These are phyloP conservation scores for Anas capensis DNA, from an alignment of 2,797 vertebrate genomes.

Conservation along the genomic window DNA sequence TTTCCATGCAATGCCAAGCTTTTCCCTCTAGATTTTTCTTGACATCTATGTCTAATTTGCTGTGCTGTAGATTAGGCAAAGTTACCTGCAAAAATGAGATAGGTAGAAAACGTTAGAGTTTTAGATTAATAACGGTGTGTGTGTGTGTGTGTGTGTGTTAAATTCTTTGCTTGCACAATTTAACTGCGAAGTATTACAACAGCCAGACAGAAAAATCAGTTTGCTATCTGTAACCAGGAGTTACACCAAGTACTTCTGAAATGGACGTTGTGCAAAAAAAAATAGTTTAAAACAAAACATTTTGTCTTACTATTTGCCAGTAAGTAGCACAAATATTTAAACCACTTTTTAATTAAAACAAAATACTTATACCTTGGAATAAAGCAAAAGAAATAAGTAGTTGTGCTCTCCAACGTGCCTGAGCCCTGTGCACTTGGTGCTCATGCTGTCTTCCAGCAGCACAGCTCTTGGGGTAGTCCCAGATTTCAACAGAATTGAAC, in stretches of 20 bases:
- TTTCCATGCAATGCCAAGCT: background rate
- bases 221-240: background rate
- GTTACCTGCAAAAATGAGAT: background rate
- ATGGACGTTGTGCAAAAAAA: background rate
- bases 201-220: background rate
- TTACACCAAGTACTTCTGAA: slow-evolving; percentile 6
- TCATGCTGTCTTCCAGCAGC: background rate
- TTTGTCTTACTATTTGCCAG: background rate
- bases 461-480: background rate
- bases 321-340: background rate
- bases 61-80: background rate
- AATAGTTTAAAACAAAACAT: background rate
- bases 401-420: accelerated
- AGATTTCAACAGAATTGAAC: background rate
- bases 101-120: background rate
- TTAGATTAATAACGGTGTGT: background rate
- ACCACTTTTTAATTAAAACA: background rate
- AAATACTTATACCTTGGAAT: background rate
- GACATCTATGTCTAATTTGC: background rate
- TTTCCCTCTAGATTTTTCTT: background rate
- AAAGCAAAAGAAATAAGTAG: background rate
- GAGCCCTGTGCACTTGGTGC: background rate
- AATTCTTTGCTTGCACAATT: background rate
- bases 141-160: background rate
- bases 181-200: background rate